Evolutionary conservation across 1,140 invertebrate species (phyloP).

Genomic region (Heliothis subflexa): DNA sequence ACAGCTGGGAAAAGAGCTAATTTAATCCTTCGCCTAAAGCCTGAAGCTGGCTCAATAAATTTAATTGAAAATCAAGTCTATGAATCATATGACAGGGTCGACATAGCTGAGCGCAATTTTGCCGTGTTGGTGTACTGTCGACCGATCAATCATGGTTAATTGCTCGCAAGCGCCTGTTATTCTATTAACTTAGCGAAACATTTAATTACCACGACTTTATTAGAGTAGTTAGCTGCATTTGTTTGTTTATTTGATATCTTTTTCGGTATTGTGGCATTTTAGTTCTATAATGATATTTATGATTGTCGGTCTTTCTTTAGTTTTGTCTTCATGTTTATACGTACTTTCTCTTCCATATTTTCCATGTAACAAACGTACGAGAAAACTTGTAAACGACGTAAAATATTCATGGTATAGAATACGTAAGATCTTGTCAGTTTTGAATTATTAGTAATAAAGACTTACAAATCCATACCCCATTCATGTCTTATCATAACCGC

Average conservation of each 20-base stretch:
- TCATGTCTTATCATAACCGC: neutral
- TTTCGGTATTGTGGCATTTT: neutral
- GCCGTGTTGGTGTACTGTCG: slow-evolving; percentile 27
- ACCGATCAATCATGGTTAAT: slow-evolving; percentile 37
- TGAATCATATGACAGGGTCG: slow-evolving; percentile 29
- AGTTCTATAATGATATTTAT: too few relatives aligned
- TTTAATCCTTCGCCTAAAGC: slow-evolving; percentile 21
- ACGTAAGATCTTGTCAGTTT: too few relatives aligned
- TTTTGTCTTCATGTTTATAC: too few relatives aligned
- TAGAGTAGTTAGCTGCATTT: neutral
- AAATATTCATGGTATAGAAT: too few relatives aligned
- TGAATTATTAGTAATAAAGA: neutral
- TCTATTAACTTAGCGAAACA: slow-evolving; percentile 34
- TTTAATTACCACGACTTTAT: slow-evolving; percentile 31
- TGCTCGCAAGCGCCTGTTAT: slow-evolving; percentile 34
- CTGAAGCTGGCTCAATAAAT: slow-evolving; percentile 33
- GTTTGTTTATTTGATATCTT: neutral
- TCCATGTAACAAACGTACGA: too few relatives aligned
- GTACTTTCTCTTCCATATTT: too few relatives aligned
- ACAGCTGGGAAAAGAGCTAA: slow-evolving; percentile 32
- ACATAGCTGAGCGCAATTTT: slow-evolving; percentile 21
- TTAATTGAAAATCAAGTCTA: slow-evolving; percentile 34
- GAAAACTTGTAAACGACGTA: too few relatives aligned
- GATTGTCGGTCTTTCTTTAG: too few relatives aligned
- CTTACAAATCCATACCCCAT: neutral